Evolutionary conservation across 2,888 invertebrate species (phyloP), one percentile per base, ranked within the genome.

Genomic region (Aromia moschata): DNA sequence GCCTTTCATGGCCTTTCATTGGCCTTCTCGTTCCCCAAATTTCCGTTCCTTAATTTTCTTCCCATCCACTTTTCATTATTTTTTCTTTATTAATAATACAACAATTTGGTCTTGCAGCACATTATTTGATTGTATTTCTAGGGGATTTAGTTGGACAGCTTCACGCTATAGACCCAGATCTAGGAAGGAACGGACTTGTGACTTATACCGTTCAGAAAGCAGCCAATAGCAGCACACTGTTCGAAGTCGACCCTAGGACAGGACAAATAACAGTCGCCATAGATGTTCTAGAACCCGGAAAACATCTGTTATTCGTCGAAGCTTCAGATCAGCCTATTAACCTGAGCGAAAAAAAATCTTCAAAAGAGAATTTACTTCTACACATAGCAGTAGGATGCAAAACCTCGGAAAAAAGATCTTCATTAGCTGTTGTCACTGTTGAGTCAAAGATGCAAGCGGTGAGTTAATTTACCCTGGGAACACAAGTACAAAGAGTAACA

Each of bases 371-470:
- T n/a, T n/a, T n/a, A n/a, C n/a, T n/a, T n/a, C n/a, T n/a, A n/a
- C n/a, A n/a, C n/a, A n/a, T n/a, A n/a, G n/a, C n/a, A n/a, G n/a
- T n/a, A n/a, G n/a, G n/a, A n/a, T n/a, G n/a, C n/a, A n/a, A n/a
- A n/a, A n/a, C n/a, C n/a, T n/a, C n/a, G n/a, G n/a, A n/a, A n/a
- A n/a, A 89, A 64, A 82, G 94, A 73, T 90, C 90, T 70, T 91
- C 93, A 0, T 80, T 94, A 60, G 93, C 93, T 3, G 93, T 94
- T n/a, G 91, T 93, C 3, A 91, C 92, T 12, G 86, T 93, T 58
- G 91, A 92, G n/a, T n/a, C n/a, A n/a, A n/a, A n/a, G n/a, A n/a
- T n/a, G n/a, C n/a, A n/a, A n/a, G n/a, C n/a, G n/a, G n/a, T n/a
- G n/a, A n/a, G n/a, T n/a, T n/a, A n/a, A n/a, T n/a, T n/a, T n/a